These are phyloP conservation scores for Urocitellus parryii DNA, from an alignment of 2,113 vertebrate genomes.

Conservation along the genomic window DNA sequence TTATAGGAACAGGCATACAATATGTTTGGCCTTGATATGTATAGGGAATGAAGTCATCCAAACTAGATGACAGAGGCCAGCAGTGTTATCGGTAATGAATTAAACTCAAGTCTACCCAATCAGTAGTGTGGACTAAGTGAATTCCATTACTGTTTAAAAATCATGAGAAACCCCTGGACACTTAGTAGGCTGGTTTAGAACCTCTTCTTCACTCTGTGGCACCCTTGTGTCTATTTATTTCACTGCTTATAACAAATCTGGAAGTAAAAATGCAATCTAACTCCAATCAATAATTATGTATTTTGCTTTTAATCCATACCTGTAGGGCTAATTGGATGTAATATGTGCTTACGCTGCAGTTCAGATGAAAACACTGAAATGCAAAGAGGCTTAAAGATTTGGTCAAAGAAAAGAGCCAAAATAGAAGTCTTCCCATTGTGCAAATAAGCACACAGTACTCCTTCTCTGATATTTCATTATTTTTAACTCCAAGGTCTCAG, in stretches of 20 bases:
- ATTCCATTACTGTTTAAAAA: conserved; percentile 55
- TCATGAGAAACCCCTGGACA: neutral
- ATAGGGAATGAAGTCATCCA: conserved; percentile 53
- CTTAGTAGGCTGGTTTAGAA: neutral
- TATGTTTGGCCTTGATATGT: conserved; percentile 35
- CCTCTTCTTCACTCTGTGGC: neutral
- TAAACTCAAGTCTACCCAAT: conserved; percentile 22
- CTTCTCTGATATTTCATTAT: conserved; percentile 39
- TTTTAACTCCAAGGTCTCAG: conserved; percentile 37
- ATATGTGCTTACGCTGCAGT: neutral
- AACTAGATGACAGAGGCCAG: conserved; percentile 9
- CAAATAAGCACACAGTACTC: neutral
- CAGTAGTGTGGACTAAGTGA: neutral
- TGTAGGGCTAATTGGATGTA: conserved; percentile 9
- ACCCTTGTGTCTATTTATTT: neutral
- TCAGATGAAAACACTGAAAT: conserved; percentile 52
- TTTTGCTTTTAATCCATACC: conserved; percentile 45
- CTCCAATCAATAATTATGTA: neutral
- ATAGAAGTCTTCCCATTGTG: neutral
- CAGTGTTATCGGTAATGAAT: conserved; percentile 41
- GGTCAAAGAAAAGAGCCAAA: conserved; percentile 20
- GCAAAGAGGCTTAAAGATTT: conserved; percentile 51
- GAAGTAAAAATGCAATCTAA: conserved; percentile 32
- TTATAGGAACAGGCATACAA: conserved; percentile 8
- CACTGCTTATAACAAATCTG: conserved; percentile 6